Percentiles rank a stretch among this genome's conserved stretches.
These are phyloP conservation scores for Cryptomyrus ogoouensis DNA, from an alignment of 2,113 vertebrate species.

Conservation along the genomic window DNA sequence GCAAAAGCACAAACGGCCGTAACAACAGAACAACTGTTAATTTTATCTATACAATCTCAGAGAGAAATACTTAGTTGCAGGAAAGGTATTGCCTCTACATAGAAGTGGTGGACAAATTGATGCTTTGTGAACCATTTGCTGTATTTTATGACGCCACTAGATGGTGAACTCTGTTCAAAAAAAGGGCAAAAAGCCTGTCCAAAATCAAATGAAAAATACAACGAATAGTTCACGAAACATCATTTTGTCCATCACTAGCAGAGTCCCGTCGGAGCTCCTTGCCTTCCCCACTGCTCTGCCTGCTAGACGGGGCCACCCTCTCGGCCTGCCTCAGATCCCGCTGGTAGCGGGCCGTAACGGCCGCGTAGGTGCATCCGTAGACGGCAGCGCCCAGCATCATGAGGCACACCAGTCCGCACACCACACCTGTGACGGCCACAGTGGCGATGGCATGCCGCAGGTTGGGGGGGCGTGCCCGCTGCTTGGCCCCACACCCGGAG, in stretches of 20 bases:
- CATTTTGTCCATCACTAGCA: background rate
- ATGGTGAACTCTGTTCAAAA: background rate
- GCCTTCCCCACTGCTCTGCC: slow-evolving; percentile 44
- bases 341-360: slow-evolving; percentile 79
- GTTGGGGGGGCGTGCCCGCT: slow-evolving; percentile 67
- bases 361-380: slow-evolving; percentile 89
- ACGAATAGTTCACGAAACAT: background rate
- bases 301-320: slow-evolving; percentile 26
- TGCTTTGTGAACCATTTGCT: background rate
- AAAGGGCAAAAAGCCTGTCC: background rate
- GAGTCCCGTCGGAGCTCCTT: slow-evolving; percentile 68
- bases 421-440: slow-evolving; percentile 81
- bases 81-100: slow-evolving; percentile 30
- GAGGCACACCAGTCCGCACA: slow-evolving; percentile 86
- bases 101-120: background rate
- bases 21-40: background rate
- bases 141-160: background rate
- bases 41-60: background rate
- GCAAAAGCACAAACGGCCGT: background rate
- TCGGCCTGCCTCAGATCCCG: slow-evolving; percentile 67
- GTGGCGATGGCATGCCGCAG: slow-evolving; percentile 87
- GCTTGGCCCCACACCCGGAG: slow-evolving; percentile 70
- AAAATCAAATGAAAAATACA: background rate
- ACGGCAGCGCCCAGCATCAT: slow-evolving; percentile 91
- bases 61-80: slow-evolving; percentile 47